A percentile compares a stretch with the other conserved stretches of the same genome.
Conservation (phyloP, 2,113 vertebrate genomes). For the Nesogale talazaci region DNA sequence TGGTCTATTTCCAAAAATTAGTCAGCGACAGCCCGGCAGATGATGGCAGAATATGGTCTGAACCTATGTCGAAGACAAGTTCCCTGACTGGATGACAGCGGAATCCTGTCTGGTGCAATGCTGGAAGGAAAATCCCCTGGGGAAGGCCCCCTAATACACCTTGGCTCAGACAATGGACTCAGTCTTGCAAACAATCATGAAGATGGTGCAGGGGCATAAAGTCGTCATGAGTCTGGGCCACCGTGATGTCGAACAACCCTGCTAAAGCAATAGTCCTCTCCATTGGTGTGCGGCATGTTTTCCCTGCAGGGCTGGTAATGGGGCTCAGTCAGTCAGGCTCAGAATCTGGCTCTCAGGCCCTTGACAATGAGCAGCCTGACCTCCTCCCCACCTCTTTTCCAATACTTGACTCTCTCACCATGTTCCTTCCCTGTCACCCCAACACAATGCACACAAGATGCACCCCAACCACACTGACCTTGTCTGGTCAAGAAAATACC, state of each 20-base stretch:
- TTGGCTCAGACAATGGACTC: not conserved
- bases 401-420: not conserved
- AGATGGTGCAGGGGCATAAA: not conserved
- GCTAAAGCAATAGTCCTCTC: not conserved
- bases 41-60: not conserved
- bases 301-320: not conserved
- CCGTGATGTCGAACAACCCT: not conserved
- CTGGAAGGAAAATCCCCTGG: not conserved
- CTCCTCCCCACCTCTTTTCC: not conserved
- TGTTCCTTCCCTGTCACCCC: not conserved
- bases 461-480: not conserved
- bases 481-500: not conserved
- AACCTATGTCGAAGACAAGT: too few relatives aligned
- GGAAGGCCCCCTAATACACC: not conserved
- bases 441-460: not conserved
- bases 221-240: not conserved
- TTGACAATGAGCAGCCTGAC: fast-evolving
- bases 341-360: not conserved
- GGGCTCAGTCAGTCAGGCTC: not conserved
- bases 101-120: not conserved
- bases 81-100: too few relatives aligned
- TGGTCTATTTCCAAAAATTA: not conserved
- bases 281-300: not conserved
- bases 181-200: not conserved
- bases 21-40: not conserved